Conservation (phyloP, 2,113 vertebrate genomes). For the Onychostruthus taczanowskii region DNA sequence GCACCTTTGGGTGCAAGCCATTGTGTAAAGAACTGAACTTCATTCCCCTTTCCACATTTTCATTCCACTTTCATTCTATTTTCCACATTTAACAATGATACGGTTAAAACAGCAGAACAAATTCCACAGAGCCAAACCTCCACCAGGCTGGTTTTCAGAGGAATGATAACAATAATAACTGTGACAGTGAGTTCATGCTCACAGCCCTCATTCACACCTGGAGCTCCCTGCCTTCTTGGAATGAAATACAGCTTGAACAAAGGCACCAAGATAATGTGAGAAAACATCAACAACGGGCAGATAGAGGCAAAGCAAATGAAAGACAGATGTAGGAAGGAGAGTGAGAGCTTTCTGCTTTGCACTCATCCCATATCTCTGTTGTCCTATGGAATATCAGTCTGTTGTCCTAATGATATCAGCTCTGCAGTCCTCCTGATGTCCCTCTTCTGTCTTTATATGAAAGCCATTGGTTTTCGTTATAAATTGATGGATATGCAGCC, state of each 20-base stretch:
- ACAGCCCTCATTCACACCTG: slow-evolving; percentile 41
- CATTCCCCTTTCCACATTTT: neutral
- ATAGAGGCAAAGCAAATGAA: slow-evolving; percentile 47
- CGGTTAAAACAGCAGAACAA: neutral
- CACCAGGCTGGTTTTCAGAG: neutral
- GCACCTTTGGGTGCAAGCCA: neutral
- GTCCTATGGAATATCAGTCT: slow-evolving; percentile 4
- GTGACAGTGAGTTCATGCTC: neutral
- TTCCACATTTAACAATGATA: neutral
- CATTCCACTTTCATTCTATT: neutral
- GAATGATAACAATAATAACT: slow-evolving; percentile 48
- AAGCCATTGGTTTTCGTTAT: slow-evolving; percentile 2
- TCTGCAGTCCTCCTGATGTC: neutral
- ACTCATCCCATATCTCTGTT: neutral
- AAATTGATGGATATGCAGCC: neutral
- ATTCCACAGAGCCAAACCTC: neutral
- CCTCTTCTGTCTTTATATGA: neutral
- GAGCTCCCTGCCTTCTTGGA: slow-evolving; percentile 27
- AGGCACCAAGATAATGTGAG: slow-evolving; percentile 44
- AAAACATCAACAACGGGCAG: slow-evolving; percentile 49
- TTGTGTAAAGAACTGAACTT: neutral
- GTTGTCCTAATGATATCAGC: neutral
- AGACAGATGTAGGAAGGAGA: slow-evolving; percentile 48
- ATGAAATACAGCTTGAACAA: slow-evolving; percentile 14
- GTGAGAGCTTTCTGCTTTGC: neutral